Base-by-base conservation (phyloP, 2,888 invertebrate genomes). In the Machimus atricapillus region DNA sequence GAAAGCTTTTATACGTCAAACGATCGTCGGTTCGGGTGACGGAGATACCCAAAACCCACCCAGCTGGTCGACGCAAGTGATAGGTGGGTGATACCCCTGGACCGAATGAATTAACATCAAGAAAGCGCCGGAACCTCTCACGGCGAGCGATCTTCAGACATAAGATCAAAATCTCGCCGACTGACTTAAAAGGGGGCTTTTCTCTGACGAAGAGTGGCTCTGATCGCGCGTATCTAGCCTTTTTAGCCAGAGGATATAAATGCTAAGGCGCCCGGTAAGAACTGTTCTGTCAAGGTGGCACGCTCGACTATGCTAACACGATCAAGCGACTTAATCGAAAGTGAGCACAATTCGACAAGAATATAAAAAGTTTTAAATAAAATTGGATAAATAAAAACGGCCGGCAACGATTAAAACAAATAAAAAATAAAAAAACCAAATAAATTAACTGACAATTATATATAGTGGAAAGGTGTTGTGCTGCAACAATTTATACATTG, bases 271-370 rank as follows among this genome's bases (percentile, higher is more conserved):
- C 9, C 37, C 83, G 43, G 31, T 43, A 23, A 83, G 83, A 83
- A 83, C 34, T 83, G 83, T 83, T 83, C 83, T 83, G 73, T 66
- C 83, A 83, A 83, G 58, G 58, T 66, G 83, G 83, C 83, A n/a
- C 83, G 83, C 83, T 83, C 83, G 73, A 66, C 83, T 66, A 23
- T 43, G 14, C 14, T 83, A 66, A 37, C 40, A 14, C 16, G 37
- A 66, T 37, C 73, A 27, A 34, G 56, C 81, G 27, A 14, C 81
- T 27, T 52, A 46, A 78, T 81, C 81, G 81, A 81, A 56, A 81
- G 81, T 81, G 78, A 78, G 78, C 78, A 78, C 78, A 66, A 66
- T 66, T 66, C 66, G 66, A 66, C 66, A 66, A 66, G 66, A 27
- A 66, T 23, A 66, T 23, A 66, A 66, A 19, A 66, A 56, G 56